Evolutionary conservation across 2,113 vertebrate species (phyloP).

Genomic region (Vanacampus margaritifer): DNA sequence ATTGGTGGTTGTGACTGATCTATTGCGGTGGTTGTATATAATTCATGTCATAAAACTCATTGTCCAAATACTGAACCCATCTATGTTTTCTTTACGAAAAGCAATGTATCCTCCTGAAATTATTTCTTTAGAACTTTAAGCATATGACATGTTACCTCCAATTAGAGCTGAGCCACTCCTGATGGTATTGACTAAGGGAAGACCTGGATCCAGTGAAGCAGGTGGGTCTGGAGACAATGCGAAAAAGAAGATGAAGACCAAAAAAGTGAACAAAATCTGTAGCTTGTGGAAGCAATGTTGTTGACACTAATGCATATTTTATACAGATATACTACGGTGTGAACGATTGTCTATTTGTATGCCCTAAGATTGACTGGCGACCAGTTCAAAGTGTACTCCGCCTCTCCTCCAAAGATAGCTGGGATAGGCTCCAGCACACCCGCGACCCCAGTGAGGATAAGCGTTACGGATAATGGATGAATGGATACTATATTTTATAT

Average conservation of each 20-base stretch:
- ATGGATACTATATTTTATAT: too few relatives aligned
- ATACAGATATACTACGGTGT: neutral
- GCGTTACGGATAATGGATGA: too few relatives aligned
- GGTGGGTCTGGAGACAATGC: slow-evolving; percentile 78
- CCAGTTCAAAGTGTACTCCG: too few relatives aligned
- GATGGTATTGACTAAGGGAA: slow-evolving; percentile 84
- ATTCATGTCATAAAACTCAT: neutral
- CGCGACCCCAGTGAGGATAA: too few relatives aligned
- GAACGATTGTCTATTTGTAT: too few relatives aligned
- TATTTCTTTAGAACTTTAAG: neutral
- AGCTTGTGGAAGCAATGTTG: neutral
- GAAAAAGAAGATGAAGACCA: neutral
- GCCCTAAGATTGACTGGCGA: too few relatives aligned
- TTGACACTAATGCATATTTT: neutral
- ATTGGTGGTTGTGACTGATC: too few relatives aligned
- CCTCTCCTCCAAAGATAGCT: too few relatives aligned
- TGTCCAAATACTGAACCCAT: neutral
- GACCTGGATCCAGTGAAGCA: slow-evolving; percentile 80
- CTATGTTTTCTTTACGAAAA: too few relatives aligned
- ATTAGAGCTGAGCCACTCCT: slow-evolving; percentile 88
- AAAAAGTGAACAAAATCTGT: neutral
- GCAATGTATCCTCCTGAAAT: neutral
- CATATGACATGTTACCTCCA: slow-evolving; percentile 76
- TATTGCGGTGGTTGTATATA: neutral
- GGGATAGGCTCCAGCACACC: too few relatives aligned